Evolutionary conservation across 2,797 vertebrate species (phyloP).

Genomic region (Siniperca scherzeri): DNA sequence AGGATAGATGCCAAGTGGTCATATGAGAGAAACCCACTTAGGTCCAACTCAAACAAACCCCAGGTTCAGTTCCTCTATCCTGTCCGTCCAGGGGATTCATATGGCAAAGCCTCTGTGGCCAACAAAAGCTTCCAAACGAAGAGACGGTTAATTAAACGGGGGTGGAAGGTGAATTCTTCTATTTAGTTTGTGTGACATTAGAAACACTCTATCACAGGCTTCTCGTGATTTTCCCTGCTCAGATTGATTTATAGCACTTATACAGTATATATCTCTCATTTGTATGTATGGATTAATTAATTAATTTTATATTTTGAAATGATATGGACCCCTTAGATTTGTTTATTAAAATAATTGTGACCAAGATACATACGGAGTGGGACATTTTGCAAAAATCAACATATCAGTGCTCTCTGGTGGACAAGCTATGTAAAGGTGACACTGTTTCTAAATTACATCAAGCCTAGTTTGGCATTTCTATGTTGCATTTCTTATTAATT

Average conservation of each 20-base stretch:
- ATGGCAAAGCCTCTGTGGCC: constrained; percentile 64
- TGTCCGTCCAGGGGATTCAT: constrained; percentile 61
- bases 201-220: constrained; percentile 21
- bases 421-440: background rate
- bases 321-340: background rate
- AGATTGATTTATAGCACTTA: constrained; percentile 8
- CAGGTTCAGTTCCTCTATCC: constrained; percentile 55
- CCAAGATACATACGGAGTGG: background rate
- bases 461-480: background rate
- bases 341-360: background rate
- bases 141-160: constrained; percentile 71
- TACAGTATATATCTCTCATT: background rate
- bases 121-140: constrained; percentile 75
- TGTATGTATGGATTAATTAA: background rate
- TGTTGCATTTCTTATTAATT: background rate
- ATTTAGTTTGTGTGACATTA: constrained; percentile 40
- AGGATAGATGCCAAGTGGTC: constrained; percentile 67
- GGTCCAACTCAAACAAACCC: constrained; percentile 81
- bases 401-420: background rate
- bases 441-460: background rate
- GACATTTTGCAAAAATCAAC: background rate
- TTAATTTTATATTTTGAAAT: background rate
- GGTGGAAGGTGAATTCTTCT: constrained; percentile 43
- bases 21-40: constrained; percentile 62
- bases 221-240: constrained; percentile 23